Percentiles rank a stretch among this genome's conserved stretches.
Evolutionary conservation across 1,140 invertebrate genomes (phyloP).

Genomic region (Drosophila nigrodunni): DNA sequence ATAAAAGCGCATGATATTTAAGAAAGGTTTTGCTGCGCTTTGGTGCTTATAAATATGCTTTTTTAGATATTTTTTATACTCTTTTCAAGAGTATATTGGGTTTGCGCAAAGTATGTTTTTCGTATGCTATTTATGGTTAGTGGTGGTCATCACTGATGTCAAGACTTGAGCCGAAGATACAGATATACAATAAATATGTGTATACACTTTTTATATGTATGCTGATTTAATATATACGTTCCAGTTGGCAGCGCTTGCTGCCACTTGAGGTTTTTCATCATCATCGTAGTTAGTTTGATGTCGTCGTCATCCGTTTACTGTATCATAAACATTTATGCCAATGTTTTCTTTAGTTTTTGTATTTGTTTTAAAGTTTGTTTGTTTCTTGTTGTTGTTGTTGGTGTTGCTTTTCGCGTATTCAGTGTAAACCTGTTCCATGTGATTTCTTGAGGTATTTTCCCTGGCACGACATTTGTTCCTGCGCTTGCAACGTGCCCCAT

Average conservation of each 20-base stretch:
- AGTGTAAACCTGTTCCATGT: slow-evolving; percentile 66
- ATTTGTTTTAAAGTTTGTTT: slow-evolving; percentile 23
- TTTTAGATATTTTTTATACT: too few relatives aligned
- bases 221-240: slow-evolving; percentile 45
- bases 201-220: slow-evolving; percentile 27
- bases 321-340: slow-evolving; percentile 75
- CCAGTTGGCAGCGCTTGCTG: slow-evolving; percentile 56
- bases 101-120: too few relatives aligned
- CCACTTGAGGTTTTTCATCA: slow-evolving; percentile 55
- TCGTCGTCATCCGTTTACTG: slow-evolving; percentile 64
- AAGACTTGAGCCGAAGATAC: slow-evolving; percentile 37
- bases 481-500: slow-evolving; percentile 42
- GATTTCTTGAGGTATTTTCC: slow-evolving; percentile 73
- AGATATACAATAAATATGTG: slow-evolving; percentile 24
- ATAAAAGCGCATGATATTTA: too few relatives aligned
- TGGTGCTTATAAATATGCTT: too few relatives aligned
- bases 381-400: slow-evolving; percentile 8
- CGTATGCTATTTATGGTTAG: too few relatives aligned
- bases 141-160: neutral
- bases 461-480: slow-evolving; percentile 79
- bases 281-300: slow-evolving; percentile 43
- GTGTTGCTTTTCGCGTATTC: slow-evolving; percentile 41
- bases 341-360: slow-evolving; percentile 41
- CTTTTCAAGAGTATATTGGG: too few relatives aligned
- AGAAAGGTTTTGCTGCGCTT: too few relatives aligned